A percentile compares a stretch with the other conserved stretches of the same genome.
Conservation (phyloP, 64 coral and sea anemone genomes). For the Astreopora myriophthalma region DNA sequence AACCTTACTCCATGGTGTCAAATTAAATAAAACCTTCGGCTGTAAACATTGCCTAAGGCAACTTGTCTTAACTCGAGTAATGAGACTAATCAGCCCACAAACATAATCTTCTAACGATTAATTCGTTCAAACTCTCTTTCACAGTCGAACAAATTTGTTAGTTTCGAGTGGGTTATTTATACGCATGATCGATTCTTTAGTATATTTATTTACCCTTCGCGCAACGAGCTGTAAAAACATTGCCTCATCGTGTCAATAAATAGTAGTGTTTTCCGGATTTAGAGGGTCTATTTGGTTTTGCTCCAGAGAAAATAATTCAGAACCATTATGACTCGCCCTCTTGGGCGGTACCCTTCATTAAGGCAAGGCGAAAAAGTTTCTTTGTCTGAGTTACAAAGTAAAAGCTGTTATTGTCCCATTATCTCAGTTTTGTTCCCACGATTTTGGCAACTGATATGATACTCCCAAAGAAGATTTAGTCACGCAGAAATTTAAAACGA, state of each 20-base stretch:
- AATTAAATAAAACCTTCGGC: background rate
- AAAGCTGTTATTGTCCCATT: background rate
- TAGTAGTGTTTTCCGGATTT: slow-evolving; percentile 20
- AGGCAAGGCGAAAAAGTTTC: background rate
- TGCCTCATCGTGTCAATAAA: background rate
- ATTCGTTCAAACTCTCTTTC: background rate
- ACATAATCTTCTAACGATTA: no score
- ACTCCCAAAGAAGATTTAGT: background rate
- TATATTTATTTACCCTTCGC: background rate
- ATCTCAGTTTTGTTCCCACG: slow-evolving; percentile 2
- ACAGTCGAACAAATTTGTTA: background rate
- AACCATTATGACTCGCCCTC: background rate
- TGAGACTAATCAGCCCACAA: background rate
- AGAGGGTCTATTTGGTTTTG: background rate
- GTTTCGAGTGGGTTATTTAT: background rate
- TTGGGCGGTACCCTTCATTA: background rate
- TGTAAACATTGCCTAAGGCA: background rate
- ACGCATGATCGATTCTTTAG: background rate
- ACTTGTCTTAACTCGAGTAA: no score
- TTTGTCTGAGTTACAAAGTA: background rate
- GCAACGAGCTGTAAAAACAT: background rate
- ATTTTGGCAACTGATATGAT: background rate
- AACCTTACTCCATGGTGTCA: background rate
- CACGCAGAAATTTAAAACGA: slow-evolving; percentile 5
- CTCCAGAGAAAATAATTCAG: slow-evolving; percentile 7